Percentiles rank a stretch among this genome's conserved stretches.
These are phyloP conservation scores for Oreochromis mossambicus DNA, from an alignment of 2,797 vertebrate genomes.

Conservation along the genomic window DNA sequence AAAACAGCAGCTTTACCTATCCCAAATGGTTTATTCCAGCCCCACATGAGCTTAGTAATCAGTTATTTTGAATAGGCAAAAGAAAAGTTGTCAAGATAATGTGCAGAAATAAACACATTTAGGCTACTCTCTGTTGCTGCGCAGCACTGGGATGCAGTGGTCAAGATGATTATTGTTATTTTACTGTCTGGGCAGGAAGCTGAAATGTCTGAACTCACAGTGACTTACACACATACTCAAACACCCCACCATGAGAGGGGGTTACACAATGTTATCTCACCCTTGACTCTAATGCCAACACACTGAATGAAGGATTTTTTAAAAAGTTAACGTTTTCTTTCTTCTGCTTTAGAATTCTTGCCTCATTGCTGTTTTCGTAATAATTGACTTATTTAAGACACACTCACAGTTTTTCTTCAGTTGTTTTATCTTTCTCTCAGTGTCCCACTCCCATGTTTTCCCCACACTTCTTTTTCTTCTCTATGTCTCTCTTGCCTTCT, in stretches of 20 bases:
- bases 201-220: constrained; percentile 29
- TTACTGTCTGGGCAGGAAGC: constrained; percentile 42
- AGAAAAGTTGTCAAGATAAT: constrained; percentile 9
- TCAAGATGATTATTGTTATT: constrained; percentile 64
- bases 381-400: constrained; percentile 49
- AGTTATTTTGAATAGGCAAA: constrained; percentile 46
- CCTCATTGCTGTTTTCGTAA: constrained; percentile 21
- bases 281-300: constrained; percentile 36
- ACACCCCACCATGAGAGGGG: neutral
- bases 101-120: neutral
- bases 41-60: constrained; percentile 37
- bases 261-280: constrained; percentile 37
- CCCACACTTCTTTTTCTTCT: constrained; percentile 9
- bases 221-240: neutral
- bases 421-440: neutral
- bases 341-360: constrained; percentile 14
- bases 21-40: constrained; percentile 41
- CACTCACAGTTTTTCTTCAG: neutral
- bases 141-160: constrained; percentile 32
- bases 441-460: neutral
- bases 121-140: neutral
- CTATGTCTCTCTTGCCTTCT: constrained; percentile 15
- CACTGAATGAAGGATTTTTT: constrained; percentile 33
- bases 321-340: constrained; percentile 1
- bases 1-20: constrained; percentile 31